Evolutionary conservation across 2,797 vertebrate genomes (phyloP), one percentile per base, ranked within the genome.

Genomic region (Myotis daubentonii): DNA sequence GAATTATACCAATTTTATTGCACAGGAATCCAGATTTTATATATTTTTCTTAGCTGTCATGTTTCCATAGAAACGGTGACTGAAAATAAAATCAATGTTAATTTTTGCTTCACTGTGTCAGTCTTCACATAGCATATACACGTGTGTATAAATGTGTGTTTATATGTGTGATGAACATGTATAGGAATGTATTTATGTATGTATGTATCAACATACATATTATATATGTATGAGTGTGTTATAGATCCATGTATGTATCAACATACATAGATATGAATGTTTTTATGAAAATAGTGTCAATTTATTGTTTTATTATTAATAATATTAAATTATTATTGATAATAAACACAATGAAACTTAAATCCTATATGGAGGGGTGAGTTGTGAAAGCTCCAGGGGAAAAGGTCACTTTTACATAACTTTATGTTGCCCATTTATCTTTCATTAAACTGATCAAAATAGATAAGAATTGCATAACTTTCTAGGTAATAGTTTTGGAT

Each of bases 11-110:
- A 41, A 16, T 38, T 15, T 79, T 81, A 87, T 6, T 90, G 51
- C 60, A 93, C 85, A 80, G 4, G 19, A 71, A 36, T 76, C 75
- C n/a, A 49, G 53, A 91, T 90, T 92, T 91, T 93, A 79, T 36
- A 13, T 87, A 86, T 74, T 95, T 94, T 81, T 94, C 23, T 89
- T 68, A 87, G 16, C 71, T 89, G 36, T 80, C 55, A 60, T 9
- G 51, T 95, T 96, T 94, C 91, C 87, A 92, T 96, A 94, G 96
- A 87, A 96, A 95, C 44, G 0, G 66, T 81, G 72, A 49, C 79
- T 81, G 28, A 94, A 74, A 87, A 74, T 83, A 84, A 87, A 93
- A 93, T 78, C 41, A 23, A 4, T 30, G 28, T 80, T 66, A 85
- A 91, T 62, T 89, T 91, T 92, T 93, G 36, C 17, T 86, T 55